These are phyloP conservation scores for Acestrorhynchus altus DNA, from an alignment of 2,797 vertebrate species.

Conservation along the genomic window DNA sequence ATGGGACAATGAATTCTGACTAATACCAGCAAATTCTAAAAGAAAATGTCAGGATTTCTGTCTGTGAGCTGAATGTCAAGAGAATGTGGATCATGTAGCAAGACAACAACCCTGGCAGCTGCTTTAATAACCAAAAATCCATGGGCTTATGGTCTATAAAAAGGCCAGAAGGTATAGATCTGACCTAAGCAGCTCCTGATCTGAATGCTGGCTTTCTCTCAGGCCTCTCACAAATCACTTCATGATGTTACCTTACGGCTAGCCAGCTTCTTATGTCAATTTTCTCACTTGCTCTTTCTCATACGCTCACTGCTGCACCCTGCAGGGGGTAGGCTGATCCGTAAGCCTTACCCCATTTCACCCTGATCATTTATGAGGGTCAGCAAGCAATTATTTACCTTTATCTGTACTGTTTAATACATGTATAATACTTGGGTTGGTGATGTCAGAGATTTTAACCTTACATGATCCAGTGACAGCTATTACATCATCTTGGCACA, in stretches of 20 bases:
- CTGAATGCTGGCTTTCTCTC: conserved; percentile 4
- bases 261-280: neutral
- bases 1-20: too few species aligned
- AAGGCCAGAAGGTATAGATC: too few species aligned
- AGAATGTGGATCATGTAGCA: too few species aligned
- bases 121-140: too few species aligned
- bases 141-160: too few species aligned
- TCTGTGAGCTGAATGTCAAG: too few species aligned
- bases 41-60: too few species aligned
- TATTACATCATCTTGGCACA: conserved; percentile 25
- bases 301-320: neutral
- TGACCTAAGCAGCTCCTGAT: conserved; percentile 4
- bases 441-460: neutral
- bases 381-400: neutral
- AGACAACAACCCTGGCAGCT: too few species aligned
- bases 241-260: neutral
- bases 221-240: conserved; percentile 7
- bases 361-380: neutral
- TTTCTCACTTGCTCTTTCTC: neutral
- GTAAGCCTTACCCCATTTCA: conserved; percentile 3
- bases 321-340: neutral
- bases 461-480: neutral
- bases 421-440: neutral
- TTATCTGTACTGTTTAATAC: neutral
- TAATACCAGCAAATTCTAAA: too few species aligned